These are phyloP conservation scores for Drosophila affinis DNA, from an alignment of 2,888 invertebrate species.

Conservation along the genomic window DNA sequence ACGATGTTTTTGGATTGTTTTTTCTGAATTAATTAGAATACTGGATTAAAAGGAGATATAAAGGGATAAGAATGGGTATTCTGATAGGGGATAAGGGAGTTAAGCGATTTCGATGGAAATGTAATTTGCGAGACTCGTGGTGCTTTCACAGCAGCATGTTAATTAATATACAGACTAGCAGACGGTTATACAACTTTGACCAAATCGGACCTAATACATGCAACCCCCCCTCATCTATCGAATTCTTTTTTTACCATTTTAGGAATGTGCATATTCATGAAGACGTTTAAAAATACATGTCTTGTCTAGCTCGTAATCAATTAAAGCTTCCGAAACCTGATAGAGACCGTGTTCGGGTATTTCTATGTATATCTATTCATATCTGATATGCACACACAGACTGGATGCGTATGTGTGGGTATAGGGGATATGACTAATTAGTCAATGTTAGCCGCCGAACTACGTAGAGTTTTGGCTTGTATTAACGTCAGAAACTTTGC, in stretches of 20 bases:
- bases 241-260: conserved; percentile 14
- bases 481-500: conserved; percentile 55
- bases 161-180: not conserved
- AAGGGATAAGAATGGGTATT: not conserved
- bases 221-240: conserved; percentile 4
- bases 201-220: not conserved
- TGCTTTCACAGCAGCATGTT: not conserved
- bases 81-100: too few relatives aligned
- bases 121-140: not conserved
- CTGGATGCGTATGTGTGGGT: not conserved
- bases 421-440: not conserved
- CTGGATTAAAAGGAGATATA: too few relatives aligned
- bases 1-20: not conserved
- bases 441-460: conserved; percentile 20
- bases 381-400: conserved; percentile 6
- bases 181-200: not conserved
- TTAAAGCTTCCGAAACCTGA: conserved; percentile 40
- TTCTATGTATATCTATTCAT: conserved; percentile 37
- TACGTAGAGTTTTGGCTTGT: conserved; percentile 42
- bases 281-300: conserved; percentile 29
- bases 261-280: conserved; percentile 42
- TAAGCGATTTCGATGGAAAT: not conserved
- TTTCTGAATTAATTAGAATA: not conserved
- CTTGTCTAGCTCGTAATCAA: conserved; percentile 18
- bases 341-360: conserved; percentile 27